phyloP scores from a whole-genome alignment of 2,113 vertebrate genomes.

The Rhabdomys dilectus region DNA sequence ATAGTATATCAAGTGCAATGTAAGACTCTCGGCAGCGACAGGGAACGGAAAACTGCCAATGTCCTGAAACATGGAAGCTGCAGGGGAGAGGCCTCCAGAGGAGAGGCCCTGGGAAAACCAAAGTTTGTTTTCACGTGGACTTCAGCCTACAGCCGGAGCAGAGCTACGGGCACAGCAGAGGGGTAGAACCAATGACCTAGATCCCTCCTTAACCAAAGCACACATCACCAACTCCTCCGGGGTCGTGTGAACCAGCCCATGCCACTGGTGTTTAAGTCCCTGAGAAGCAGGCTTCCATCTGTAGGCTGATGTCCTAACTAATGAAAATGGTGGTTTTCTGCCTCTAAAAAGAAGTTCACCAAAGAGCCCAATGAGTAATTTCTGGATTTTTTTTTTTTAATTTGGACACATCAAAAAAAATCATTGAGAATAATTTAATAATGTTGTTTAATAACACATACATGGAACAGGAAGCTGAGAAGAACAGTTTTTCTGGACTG shows the following conservation, averaged over 20 bases:
- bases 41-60: not conserved
- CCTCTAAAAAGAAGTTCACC: slow-evolving; percentile 48
- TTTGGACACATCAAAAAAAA: slow-evolving; percentile 49
- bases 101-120: not conserved
- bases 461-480: slow-evolving; percentile 32
- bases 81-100: not conserved
- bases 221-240: not conserved
- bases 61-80: not conserved
- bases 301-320: not conserved
- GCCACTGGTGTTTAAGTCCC: not conserved
- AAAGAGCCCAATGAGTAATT: slow-evolving; percentile 39
- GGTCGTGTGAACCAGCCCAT: not conserved
- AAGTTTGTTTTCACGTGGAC: not conserved
- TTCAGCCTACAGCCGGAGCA: not conserved
- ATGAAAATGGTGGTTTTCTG: slow-evolving; percentile 13
- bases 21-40: not conserved
- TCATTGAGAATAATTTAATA: slow-evolving; percentile 49
- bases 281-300: slow-evolving; percentile 9
- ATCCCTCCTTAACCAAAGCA: not conserved
- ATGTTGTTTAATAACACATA: slow-evolving; percentile 28
- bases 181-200: not conserved
- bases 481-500: slow-evolving; percentile 48
- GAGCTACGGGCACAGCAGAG: not conserved
- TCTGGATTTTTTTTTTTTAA: slow-evolving; percentile 52
- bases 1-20: not conserved